phyloP scores from a whole-genome alignment of 1,140 invertebrate genomes.

The Bombus turneri region DNA sequence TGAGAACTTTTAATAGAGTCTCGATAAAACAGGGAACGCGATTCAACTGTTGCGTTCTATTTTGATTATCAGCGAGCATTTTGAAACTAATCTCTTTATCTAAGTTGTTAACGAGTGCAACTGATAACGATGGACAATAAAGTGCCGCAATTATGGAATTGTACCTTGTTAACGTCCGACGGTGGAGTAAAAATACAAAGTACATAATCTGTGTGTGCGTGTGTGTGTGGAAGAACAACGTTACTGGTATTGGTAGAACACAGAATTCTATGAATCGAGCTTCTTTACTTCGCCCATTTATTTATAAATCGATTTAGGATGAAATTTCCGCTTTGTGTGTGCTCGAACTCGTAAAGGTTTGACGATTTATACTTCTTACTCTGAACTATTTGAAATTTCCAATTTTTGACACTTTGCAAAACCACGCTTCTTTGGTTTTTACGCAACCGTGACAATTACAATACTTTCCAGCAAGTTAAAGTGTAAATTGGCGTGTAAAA shows the following conservation, averaged over 20 bases:
- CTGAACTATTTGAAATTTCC: no score
- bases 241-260: not conserved
- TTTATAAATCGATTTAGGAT: not conserved
- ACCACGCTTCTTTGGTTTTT: no score
- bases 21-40: not conserved
- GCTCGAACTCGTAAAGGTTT: no score
- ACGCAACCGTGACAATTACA: no score
- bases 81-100: constrained; percentile 35
- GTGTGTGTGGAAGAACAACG: not conserved
- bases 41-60: constrained; percentile 2
- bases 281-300: not conserved
- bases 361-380: no score
- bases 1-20: not conserved
- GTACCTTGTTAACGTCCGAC: constrained; percentile 12
- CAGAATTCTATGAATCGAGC: not conserved
- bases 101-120: constrained; percentile 35
- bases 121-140: constrained; percentile 48
- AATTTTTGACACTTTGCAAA: no score
- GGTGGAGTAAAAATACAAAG: constrained; percentile 9
- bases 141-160: constrained; percentile 29
- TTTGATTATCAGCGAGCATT: constrained; percentile 21
- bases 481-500: fast-evolving
- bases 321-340: fast-evolving
- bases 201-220: not conserved
- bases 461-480: no score